These are phyloP conservation scores for Paraescarpia echinospica DNA, from an alignment of 1,140 invertebrate species.

Conservation along the genomic window DNA sequence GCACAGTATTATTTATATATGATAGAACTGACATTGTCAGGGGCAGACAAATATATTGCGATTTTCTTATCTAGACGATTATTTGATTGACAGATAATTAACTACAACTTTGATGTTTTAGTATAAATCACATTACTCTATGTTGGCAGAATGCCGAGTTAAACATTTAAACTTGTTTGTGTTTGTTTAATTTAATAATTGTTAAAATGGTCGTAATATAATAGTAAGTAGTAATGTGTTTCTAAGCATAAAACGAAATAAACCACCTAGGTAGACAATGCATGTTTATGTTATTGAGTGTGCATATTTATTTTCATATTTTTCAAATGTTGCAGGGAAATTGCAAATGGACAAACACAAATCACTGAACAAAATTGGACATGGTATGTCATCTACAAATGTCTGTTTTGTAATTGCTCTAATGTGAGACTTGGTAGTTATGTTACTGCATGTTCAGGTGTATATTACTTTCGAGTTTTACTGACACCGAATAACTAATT, in stretches of 20 bases:
- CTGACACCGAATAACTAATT: too few species aligned
- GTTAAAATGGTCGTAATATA: too few species aligned
- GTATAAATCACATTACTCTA: not conserved
- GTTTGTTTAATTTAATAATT: too few species aligned
- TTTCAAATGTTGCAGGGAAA: slow-evolving; percentile 40
- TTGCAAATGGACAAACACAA: slow-evolving; percentile 70
- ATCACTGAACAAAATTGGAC: slow-evolving; percentile 83
- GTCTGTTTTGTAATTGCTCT: not conserved
- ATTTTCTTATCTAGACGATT: not conserved
- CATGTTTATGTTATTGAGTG: not conserved
- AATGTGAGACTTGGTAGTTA: not conserved
- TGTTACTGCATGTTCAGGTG: too few species aligned
- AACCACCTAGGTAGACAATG: too few species aligned
- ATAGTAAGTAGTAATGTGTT: too few species aligned
- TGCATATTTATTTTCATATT: not conserved
- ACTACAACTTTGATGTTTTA: not conserved
- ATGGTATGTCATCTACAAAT: slow-evolving; percentile 59
- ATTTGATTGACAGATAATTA: not conserved
- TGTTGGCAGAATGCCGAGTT: too few species aligned
- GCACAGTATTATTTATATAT: not conserved
- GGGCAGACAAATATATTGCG: not conserved
- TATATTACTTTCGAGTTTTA: too few species aligned
- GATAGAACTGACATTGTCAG: not conserved
- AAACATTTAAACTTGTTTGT: too few species aligned
- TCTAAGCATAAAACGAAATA: too few species aligned